Evolutionary conservation across 2,113 vertebrate species (phyloP), one percentile per base, ranked within the genome.

Genomic region (Gymnogyps californianus): DNA sequence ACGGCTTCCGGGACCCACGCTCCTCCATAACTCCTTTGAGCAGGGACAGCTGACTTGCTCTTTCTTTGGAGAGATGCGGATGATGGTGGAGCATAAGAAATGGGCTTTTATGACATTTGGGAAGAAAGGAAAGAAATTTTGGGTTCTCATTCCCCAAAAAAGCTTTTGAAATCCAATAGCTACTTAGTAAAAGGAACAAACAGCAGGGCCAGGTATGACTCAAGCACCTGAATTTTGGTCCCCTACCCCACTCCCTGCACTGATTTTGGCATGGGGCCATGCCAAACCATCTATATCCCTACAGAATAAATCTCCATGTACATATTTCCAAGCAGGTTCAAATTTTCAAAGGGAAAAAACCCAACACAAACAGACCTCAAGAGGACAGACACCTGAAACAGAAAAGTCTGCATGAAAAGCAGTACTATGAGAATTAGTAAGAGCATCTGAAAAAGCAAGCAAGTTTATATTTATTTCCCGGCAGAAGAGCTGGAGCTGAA

Each of bases 181-280:
- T 72, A 32, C 42, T 36, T 11, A 16, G 42, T 51, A 61, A 65
- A 80, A 86, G 22, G 13, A 83, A 12, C 11, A 59, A 87, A 65
- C 3, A 25, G 47, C 62, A 69, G 32, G 3, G 15, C 17, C 40
- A 46, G 29, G 24, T 61, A 69, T 22, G 83, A 28, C 67, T 80
- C 47, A 62, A 58, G 47, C 38, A 80, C n/a, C 52, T 36, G 17
- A 74, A 16, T 5, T 83, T 51, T 42, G 40, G 42, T 36, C 14
- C n/a, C 5, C 52, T 46, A 29, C 20, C 24, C 46, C 11, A 28
- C 6, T 31, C 54, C 40, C n/a, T 44, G n/a, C 47, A 46, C 20
- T 2, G 29, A 59, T 32, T 72, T n/a, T 42, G 55, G 59, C 58
- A 46, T 0, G 1, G 29, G 55, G 34, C 64, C 12, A 5, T 4